Base-by-base conservation (phyloP, 2,888 invertebrate genomes). In the Eupelmus urozonus region DNA sequence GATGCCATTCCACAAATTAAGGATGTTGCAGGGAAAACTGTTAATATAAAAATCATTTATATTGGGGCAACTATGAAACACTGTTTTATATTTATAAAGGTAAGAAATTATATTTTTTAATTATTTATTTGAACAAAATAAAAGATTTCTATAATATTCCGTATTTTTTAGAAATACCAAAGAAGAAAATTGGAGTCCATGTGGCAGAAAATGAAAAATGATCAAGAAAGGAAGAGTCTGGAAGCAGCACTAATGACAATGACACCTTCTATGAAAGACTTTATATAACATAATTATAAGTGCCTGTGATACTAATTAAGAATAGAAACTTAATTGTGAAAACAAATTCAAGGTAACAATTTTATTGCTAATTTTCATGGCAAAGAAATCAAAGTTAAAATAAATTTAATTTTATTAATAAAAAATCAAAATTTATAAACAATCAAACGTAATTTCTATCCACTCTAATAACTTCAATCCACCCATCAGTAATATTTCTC, bases 61-160 rank as follows among this genome's bases (percentile, higher is more conserved):
- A 91, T 93, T 1, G 95, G 96, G 25, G 96, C 96, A 2, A 95
- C 96, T 18, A 91, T 96, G 70, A 94, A 93, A 88, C 95, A 96
- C 81, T 95, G 96, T 89, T 95, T 94, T 85, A 92, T 93, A 82
- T 95, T 94, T 85, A 92, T 96, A 23, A 87, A 88, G 85, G 90
- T 90, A 83, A 84, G 29, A 16, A 62, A 40, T 53, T 42, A 25
- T 13, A 27, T 62, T 29, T 29, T 65, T 18, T 40, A 23, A n/a
- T 42, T 20, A 2, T 63, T 27, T 45, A 63, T 51, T 55, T 11
- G 20, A 2, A 34, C 40, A 34, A 13, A 29, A 27, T 20, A 20
- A 57, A 23, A 23, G 4, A 66, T 67, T 40, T 16, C 40, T 62
- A 69, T 42, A 7, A 29, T 77, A 62, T 69, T 49, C 70, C 76